Evolutionary conservation across 2,797 vertebrate species (phyloP).

Genomic region (Pelochelys cantorii): DNA sequence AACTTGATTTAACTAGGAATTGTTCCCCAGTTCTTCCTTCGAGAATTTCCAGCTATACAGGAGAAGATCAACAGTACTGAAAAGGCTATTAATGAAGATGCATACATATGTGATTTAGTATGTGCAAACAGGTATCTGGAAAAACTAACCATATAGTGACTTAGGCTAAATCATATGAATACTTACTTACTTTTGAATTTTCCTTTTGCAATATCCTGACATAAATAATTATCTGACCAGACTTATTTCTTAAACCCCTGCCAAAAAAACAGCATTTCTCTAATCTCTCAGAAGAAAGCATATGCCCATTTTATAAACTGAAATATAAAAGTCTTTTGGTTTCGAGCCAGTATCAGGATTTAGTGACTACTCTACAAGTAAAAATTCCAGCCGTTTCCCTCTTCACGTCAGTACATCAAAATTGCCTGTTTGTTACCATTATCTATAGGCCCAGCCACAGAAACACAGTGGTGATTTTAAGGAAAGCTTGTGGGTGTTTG

Average conservation of each 20-base stretch:
- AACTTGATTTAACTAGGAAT: neutral
- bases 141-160: rapidly evolving
- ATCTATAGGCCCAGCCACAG: conserved; percentile 5
- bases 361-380: neutral
- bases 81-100: neutral
- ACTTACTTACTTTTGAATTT: conserved; percentile 10
- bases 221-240: conserved; percentile 35
- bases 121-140: neutral
- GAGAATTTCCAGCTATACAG: conserved; percentile 6
- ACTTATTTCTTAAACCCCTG: conserved; percentile 35
- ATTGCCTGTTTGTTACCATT: neutral
- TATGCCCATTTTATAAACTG: neutral
- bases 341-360: conserved; percentile 19
- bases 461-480: conserved; percentile 29
- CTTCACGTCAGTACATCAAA: neutral
- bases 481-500: conserved; percentile 37
- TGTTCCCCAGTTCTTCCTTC: neutral
- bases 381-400: neutral
- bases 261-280: conserved; percentile 35
- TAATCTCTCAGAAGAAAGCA: conserved; percentile 47
- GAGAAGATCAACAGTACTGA: neutral
- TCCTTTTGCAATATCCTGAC: conserved; percentile 37
- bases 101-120: neutral
- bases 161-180: conserved; percentile 20
- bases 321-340: conserved; percentile 25